Percentiles rank a stretch among this genome's conserved stretches.
phyloP scores from a whole-genome alignment of 2,113 vertebrate genomes.

The Mystacornis crossleyi region DNA sequence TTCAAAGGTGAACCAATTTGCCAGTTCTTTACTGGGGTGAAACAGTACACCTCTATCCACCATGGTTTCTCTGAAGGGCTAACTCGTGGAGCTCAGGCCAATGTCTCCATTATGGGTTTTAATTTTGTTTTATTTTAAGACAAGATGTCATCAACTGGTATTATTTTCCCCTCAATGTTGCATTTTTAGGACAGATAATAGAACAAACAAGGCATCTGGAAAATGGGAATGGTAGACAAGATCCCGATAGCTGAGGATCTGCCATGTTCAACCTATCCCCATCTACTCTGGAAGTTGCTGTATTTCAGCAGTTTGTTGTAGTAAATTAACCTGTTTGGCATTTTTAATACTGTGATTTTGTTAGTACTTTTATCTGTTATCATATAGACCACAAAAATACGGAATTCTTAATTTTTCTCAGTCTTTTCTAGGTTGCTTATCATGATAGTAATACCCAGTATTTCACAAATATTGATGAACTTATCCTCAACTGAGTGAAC shows the following conservation, averaged over 20 bases:
- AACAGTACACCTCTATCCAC: not conserved
- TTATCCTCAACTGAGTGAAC: not conserved
- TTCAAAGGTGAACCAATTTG: not conserved
- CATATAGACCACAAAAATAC: not conserved
- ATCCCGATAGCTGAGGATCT: not conserved
- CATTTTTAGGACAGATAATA: not conserved
- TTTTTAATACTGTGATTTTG: not conserved
- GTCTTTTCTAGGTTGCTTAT: not conserved
- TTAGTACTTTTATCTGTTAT: not conserved
- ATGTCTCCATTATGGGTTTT: not conserved
- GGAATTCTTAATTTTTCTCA: not conserved
- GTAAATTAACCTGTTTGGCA: not conserved
- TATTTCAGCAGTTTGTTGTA: not conserved
- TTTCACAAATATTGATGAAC: not conserved
- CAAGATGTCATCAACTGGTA: not conserved
- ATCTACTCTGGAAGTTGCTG: not conserved
- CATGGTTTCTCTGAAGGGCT: not conserved
- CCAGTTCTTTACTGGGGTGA: not conserved
- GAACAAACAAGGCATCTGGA: not conserved
- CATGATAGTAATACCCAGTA: not conserved
- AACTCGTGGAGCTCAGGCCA: rapidly evolving
- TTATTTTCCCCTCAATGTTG: not conserved
- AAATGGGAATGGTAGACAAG: not conserved
- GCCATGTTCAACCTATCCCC: not conserved
- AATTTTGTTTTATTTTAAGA: not conserved